Evolutionary conservation across 1,140 invertebrate species (phyloP).

Genomic region (honey bee (Apis mellifera)): Amel_HAv3.1 CM009936.2:4339001-4339500

Average conservation of each 20-base stretch:
- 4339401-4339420: too few relatives aligned
- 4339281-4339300: too few relatives aligned
- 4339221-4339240: too few relatives aligned
- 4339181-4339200: conserved; percentile 28
- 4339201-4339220: not conserved
- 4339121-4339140: not conserved
- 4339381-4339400: too few relatives aligned
- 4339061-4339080: not conserved
- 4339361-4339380: too few relatives aligned
- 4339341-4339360: too few relatives aligned
- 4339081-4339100: conserved; percentile 32
- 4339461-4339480: conserved; percentile 18
- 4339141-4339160: conserved; percentile 4
- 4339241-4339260: too few relatives aligned
- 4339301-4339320: too few relatives aligned
- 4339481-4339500: conserved; percentile 3
- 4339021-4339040: too few relatives aligned
- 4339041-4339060: too few relatives aligned
- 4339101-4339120: conserved; percentile 33
- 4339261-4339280: too few relatives aligned
- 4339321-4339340: too few relatives aligned
- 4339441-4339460: conserved; percentile 12
- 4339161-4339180: conserved; percentile 16
- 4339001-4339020: not conserved
- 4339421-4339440: not conserved